Base-by-base conservation (phyloP, 2,797 vertebrate genomes). In the Alcedo quadribrachys region DNA sequence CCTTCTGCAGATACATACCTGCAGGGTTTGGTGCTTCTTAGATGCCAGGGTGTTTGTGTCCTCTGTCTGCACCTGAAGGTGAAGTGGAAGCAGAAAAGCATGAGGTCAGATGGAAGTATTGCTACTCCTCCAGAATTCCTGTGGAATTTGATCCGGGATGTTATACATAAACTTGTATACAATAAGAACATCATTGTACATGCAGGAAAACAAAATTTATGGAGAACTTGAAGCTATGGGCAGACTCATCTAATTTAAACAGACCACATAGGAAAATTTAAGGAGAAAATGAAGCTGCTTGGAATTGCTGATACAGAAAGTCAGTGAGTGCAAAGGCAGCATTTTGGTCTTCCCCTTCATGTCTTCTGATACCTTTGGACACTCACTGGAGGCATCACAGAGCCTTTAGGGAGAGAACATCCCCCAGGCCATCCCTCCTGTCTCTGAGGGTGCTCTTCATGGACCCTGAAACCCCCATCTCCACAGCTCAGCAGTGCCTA, bases 1-100 rank as follows among this genome's bases (percentile, higher is more conserved):
- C 15, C n/a, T 33, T 54, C 37, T 67, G 68, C 67, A 30, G 21
- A 18, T 28, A 11, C 8, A 5, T 5, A 4, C 0, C 4, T n/a
- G 7, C n/a, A 2, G 22, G 15, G 70, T 67, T 37, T 61, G 53
- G 20, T 25, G 18, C 24, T 21, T 32, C n/a, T n/a, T 45, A 58
- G 27, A 46, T 22, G 16, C 3, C 20, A 6, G 2, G 1, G 2
- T 33, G 65, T 15, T 66, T 32, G 4, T 2, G 17, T 60, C 2
- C 0, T 16, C 5, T 5, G 3, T 17, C 3, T 17, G 9, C 46
- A 10, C 13, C 30, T 55, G 46, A 51, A 21, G 28, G 61, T 32
- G 35, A 46, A 76, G 71, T 13, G 19, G 61, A 28, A 67, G n/a
- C 24, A 5, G 25, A 50, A 50, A 50, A 25, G 24, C 46, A 25